These are phyloP conservation scores for Nephrotoma flavescens DNA, from an alignment of 2,888 invertebrate genomes.

Conservation along the genomic window DNA sequence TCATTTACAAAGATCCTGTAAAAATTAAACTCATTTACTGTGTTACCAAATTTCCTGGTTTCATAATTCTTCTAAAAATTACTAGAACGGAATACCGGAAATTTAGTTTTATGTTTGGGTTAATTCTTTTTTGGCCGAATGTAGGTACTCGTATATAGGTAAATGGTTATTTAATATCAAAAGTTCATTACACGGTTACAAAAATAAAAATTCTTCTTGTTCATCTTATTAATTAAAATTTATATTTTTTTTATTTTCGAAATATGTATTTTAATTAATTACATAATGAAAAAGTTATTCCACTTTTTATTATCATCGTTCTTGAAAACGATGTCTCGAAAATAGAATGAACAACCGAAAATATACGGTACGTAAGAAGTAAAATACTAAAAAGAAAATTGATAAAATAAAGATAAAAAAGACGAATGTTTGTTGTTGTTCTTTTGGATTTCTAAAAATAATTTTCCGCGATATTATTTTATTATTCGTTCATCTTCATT, in stretches of 20 bases:
- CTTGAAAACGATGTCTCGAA: not conserved
- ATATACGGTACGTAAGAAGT: not conserved
- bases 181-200: not conserved
- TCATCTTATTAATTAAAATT: not conserved
- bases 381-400: not conserved
- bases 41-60: not conserved
- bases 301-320: not conserved
- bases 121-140: not conserved
- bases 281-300: not conserved
- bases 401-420: not conserved
- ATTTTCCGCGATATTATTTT: not conserved
- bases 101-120: not conserved
- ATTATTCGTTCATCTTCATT: not conserved
- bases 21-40: not conserved
- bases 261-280: not conserved
- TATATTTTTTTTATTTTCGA: not conserved
- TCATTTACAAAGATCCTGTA: not conserved
- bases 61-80: not conserved
- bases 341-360: not conserved
- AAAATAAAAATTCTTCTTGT: not conserved
- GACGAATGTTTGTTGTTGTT: not conserved
- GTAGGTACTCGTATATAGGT: not conserved
- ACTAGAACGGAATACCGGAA: not conserved
- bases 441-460: not conserved
- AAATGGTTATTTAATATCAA: not conserved